Percentiles rank a stretch among this genome's conserved stretches.
These are phyloP conservation scores for Poeciliopsis presidionis DNA, from an alignment of 2,797 vertebrate genomes.

Conservation along the genomic window DNA sequence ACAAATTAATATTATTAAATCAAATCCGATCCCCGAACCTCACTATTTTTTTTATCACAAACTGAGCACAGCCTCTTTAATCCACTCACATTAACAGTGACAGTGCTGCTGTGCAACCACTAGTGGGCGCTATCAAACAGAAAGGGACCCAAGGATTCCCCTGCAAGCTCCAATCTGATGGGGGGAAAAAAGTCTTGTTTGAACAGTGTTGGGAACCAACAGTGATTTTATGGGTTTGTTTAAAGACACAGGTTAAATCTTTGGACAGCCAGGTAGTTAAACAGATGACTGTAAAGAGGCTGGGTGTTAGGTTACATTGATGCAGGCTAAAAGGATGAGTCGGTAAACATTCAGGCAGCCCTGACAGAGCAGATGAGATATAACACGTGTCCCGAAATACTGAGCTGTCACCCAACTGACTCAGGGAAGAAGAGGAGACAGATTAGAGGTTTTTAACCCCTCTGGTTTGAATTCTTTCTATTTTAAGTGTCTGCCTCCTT, in stretches of 20 bases:
- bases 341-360: conserved; percentile 50
- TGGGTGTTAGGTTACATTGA: conserved; percentile 57
- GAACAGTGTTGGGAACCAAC: conserved; percentile 65
- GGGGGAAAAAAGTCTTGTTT: conserved; percentile 57
- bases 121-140: conserved; percentile 78
- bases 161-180: conserved; percentile 34
- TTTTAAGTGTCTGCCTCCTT: conserved; percentile 18
- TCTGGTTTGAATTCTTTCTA: conserved; percentile 15
- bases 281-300: conserved; percentile 60
- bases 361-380: conserved; percentile 28
- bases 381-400: conserved; percentile 23
- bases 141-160: conserved; percentile 29
- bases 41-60: background rate
- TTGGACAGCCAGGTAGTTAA: conserved; percentile 65
- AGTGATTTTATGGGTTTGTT: conserved; percentile 76
- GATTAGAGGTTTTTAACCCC: conserved; percentile 12
- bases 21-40: background rate
- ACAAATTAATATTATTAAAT: background rate
- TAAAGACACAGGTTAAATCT: conserved; percentile 73
- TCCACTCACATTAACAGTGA: background rate
- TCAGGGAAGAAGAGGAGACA: background rate
- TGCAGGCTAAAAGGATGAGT: conserved; percentile 61
- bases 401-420: conserved; percentile 14
- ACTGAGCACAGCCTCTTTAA: background rate
- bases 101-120: conserved; percentile 63